These are phyloP conservation scores for Ferdinandea cuprea DNA, from an alignment of 2,888 invertebrate species.

Conservation along the genomic window DNA sequence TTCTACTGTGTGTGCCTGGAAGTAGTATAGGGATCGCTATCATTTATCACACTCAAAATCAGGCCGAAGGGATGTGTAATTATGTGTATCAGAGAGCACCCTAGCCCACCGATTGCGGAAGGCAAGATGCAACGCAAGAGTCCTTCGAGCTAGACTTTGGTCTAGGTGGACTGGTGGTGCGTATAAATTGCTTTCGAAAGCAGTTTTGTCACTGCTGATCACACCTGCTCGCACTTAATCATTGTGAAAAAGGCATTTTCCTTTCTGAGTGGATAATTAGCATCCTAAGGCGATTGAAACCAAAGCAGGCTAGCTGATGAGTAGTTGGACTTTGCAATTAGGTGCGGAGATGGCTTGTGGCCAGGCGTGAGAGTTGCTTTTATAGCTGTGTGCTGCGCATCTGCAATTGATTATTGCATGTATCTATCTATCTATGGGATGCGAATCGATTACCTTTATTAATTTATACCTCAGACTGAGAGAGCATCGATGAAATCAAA, in stretches of 20 bases:
- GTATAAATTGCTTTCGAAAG: slow-evolving; percentile 68
- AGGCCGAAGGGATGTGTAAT: slow-evolving; percentile 74
- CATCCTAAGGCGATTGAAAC: slow-evolving; percentile 48
- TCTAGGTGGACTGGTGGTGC: slow-evolving; percentile 34
- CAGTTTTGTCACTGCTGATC: slow-evolving; percentile 74
- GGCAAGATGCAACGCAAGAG: not conserved
- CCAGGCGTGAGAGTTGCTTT: slow-evolving; percentile 42
- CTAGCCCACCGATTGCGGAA: slow-evolving; percentile 10
- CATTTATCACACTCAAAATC: slow-evolving; percentile 74
- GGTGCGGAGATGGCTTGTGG: slow-evolving; percentile 49
- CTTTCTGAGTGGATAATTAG: slow-evolving; percentile 69
- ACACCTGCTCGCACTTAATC: slow-evolving; percentile 74
- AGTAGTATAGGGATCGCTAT: slow-evolving; percentile 62
- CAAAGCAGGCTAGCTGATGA: slow-evolving; percentile 53
- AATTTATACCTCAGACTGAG: slow-evolving; percentile 22
- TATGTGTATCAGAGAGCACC: slow-evolving; percentile 43
- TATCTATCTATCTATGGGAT: slow-evolving; percentile 14
- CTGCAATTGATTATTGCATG: slow-evolving; percentile 48
- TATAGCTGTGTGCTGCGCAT: slow-evolving; percentile 30
- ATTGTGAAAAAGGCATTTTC: slow-evolving; percentile 48
- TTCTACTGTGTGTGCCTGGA: slow-evolving; percentile 23
- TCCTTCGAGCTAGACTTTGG: slow-evolving; percentile 44
- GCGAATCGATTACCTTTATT: slow-evolving; percentile 57
- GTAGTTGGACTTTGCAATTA: slow-evolving; percentile 64
- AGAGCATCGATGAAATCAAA: slow-evolving; percentile 39